Evolutionary conservation across 2,797 vertebrate species (phyloP), one percentile per base, ranked within the genome.

Genomic region (Saxicola maurus): DNA sequence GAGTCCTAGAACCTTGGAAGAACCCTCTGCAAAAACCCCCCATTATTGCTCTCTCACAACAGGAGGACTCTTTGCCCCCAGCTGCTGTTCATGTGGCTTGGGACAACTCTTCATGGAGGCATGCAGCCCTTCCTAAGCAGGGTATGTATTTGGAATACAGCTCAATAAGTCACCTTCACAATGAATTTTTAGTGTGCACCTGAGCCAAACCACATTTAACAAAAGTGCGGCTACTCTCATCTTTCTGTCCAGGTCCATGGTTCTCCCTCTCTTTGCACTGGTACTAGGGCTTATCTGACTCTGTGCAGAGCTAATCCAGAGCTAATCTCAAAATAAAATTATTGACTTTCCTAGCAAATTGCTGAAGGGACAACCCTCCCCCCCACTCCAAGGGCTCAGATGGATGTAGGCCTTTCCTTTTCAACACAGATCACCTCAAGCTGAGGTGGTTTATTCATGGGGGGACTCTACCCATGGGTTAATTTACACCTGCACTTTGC

Each of bases 321-420:
- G n/a, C n/a, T n/a, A n/a, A n/a, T n/a, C 5, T 20, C 48, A 31
- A 72, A 84, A 73, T 28, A 86, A 90, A 91, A 49, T 12, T 78
- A 66, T 17, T 64, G 84, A 84, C 60, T 92, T 86, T 23, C 38
- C 56, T 52, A 68, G 27, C 13, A 84, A 90, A 73, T 66, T 76
- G 64, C 53, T 79, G 11, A 73, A 66, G 37, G 46, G 35, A 30
- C 24, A 88, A 81, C 66, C 2, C 4, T 10, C 19, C 3, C 19
- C 42, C 5, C 42, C 18, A 19, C 42, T 6, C 31, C 21, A 69
- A 21, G 17, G 28, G 33, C 12, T 81, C n/a, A 51, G 27, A 56
- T 19, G 23, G 25, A 83, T 78, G 23, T 45, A 67, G 42, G 23
- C 73, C 31, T 24, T 84, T 82, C 33, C 30, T 37, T 79, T 82